phyloP scores from a whole-genome alignment of 2,888 invertebrate species.

The Reticulitermes lucifugus region DNA sequence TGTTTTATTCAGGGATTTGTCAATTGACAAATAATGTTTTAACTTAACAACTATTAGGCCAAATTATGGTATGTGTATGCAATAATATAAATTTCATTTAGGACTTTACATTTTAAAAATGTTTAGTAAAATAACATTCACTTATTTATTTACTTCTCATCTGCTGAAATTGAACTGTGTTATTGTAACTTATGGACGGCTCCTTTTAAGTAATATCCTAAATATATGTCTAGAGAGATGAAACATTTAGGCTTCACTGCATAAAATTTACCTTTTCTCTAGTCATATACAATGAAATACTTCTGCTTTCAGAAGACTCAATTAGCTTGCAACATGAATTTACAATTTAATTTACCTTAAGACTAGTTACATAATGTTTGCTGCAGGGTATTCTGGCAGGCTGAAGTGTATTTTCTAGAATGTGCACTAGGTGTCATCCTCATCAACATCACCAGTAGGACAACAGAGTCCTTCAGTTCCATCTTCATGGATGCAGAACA shows the following conservation, averaged over 20 bases:
- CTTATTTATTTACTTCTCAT: too few relatives aligned
- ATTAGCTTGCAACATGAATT: constrained; percentile 8
- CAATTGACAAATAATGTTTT: neutral
- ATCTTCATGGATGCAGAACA: constrained; percentile 88
- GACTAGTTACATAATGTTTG: constrained; percentile 12
- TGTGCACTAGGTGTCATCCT: constrained; percentile 61
- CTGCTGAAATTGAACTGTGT: neutral
- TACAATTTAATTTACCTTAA: constrained; percentile 26
- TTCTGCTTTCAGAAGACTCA: neutral
- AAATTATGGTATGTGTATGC: neutral
- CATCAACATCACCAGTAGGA: constrained; percentile 72
- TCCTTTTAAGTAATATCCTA: constrained; percentile 25
- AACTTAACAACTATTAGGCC: neutral
- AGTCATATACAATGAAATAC: neutral
- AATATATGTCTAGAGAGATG: constrained; percentile 11
- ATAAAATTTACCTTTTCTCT: neutral
- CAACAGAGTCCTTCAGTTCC: constrained; percentile 88
- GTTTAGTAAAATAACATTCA: neutral
- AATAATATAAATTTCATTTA: neutral
- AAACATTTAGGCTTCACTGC: neutral
- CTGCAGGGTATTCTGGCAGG: constrained; percentile 30
- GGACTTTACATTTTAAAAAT: neutral
- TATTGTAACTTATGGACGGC: constrained; percentile 41
- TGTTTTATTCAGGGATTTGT: neutral
- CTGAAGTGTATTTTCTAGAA: constrained; percentile 6